Conservation (phyloP, 2,113 vertebrate genomes). For the Hemichromis elongatus region DNA sequence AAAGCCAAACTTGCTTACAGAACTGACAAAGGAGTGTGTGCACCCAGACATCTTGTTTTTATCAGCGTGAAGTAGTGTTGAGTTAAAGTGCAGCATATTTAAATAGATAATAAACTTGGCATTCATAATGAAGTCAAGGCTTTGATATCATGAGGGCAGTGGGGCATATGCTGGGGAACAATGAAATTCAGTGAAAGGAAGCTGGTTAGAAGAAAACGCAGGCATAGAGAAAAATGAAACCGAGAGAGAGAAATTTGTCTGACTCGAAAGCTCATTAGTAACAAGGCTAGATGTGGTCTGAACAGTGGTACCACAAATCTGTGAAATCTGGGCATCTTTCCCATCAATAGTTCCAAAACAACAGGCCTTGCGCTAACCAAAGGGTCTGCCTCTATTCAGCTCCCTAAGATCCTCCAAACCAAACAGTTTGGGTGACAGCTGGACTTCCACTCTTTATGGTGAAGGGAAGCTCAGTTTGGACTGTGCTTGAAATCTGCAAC, state of each 20-base stretch:
- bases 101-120: background rate
- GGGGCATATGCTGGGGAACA: background rate
- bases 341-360: constrained; percentile 19
- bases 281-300: constrained; percentile 1
- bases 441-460: constrained; percentile 46
- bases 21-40: background rate
- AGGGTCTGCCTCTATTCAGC: constrained; percentile 19
- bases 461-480: constrained; percentile 15
- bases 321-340: constrained; percentile 32
- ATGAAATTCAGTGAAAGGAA: background rate
- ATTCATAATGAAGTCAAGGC: background rate
- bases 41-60: background rate
- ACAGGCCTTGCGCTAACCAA: background rate
- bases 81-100: background rate
- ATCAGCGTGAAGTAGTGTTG: background rate
- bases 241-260: constrained; percentile 7
- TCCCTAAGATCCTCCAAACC: constrained; percentile 33
- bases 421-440: constrained; percentile 62
- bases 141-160: background rate
- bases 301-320: constrained; percentile 22
- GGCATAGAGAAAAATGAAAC: background rate
- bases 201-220: background rate
- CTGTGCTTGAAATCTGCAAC: constrained; percentile 36
- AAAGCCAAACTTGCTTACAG: background rate
- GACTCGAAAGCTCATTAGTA: constrained; percentile 35